Conservation (phyloP, 1,140 invertebrate genomes). For the Cardiocondyla obscurior region DNA sequence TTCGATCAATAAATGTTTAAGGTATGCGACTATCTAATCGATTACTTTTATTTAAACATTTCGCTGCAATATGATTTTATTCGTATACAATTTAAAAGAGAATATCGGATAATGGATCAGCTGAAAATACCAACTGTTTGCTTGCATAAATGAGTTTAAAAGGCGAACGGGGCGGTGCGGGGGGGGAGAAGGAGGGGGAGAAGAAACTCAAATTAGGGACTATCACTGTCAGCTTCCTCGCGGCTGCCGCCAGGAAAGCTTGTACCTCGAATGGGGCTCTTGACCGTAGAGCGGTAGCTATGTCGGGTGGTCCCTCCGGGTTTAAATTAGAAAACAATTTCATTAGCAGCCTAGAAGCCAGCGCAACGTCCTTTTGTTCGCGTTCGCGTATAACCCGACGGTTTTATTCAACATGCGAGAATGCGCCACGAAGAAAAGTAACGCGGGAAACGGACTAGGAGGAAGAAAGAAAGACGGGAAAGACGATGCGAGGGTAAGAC, state of each 20-base stretch:
- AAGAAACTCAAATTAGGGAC: slow-evolving; percentile 39
- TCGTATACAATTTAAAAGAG: slow-evolving; percentile 3
- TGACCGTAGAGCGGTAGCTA: slow-evolving; percentile 53
- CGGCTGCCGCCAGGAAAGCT: slow-evolving; percentile 34
- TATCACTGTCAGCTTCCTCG: slow-evolving; percentile 60
- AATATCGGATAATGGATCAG: slow-evolving; percentile 12
- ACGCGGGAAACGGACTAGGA: not conserved
- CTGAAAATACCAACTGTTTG: slow-evolving; percentile 31
- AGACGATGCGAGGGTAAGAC: slow-evolving; percentile 26
- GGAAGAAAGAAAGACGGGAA: slow-evolving; percentile 16
- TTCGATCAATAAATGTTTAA: not conserved
- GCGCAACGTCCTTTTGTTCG: slow-evolving; percentile 55
- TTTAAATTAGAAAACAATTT: slow-evolving; percentile 73
- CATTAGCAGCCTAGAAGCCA: slow-evolving; percentile 58
- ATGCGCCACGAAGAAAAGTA: not conserved
- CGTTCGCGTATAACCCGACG: slow-evolving; percentile 25
- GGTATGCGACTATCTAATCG: not conserved
- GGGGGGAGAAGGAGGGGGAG: too few species aligned
- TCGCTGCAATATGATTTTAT: not conserved
- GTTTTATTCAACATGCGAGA: slow-evolving; percentile 57
- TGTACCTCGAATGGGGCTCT: slow-evolving; percentile 28
- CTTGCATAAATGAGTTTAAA: slow-evolving; percentile 37
- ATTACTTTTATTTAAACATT: slow-evolving; percentile 2
- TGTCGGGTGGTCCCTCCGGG: slow-evolving; percentile 10
- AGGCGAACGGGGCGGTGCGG: not conserved